Evolutionary conservation across 2,888 invertebrate species (phyloP).

Genomic region (Troides helena): DNA sequence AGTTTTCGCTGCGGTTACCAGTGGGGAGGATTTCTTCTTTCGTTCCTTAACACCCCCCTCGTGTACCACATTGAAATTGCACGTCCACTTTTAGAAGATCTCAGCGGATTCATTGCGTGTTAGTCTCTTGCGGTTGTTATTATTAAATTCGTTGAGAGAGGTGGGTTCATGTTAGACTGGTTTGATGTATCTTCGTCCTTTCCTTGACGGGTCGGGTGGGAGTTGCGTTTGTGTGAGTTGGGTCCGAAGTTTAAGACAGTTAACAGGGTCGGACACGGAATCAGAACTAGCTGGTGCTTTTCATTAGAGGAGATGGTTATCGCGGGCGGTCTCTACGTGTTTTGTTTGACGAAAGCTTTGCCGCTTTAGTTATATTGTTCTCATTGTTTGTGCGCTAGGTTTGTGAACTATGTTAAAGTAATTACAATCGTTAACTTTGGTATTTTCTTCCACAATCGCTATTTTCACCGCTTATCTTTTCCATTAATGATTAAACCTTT

Average conservation of each 20-base stretch:
- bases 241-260: slow-evolving; percentile 75
- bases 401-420: not conserved
- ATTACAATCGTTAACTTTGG: too few relatives aligned
- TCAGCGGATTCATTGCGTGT: slow-evolving; percentile 50
- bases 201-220: slow-evolving; percentile 56
- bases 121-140: slow-evolving; percentile 39
- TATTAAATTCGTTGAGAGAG: slow-evolving; percentile 37
- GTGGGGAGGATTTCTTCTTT: slow-evolving; percentile 70
- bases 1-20: slow-evolving; percentile 47
- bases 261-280: slow-evolving; percentile 68
- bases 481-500: too few relatives aligned
- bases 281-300: slow-evolving; percentile 70
- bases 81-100: slow-evolving; percentile 55
- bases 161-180: slow-evolving; percentile 45
- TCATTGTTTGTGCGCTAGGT: slow-evolving; percentile 33
- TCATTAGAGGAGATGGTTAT: slow-evolving; percentile 77
- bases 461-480: too few relatives aligned
- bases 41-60: slow-evolving; percentile 61
- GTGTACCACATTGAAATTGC: slow-evolving; percentile 36
- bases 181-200: slow-evolving; percentile 56
- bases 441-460: too few relatives aligned
- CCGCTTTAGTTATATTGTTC: slow-evolving; percentile 51
- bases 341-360: slow-evolving; percentile 61
- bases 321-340: slow-evolving; percentile 54
- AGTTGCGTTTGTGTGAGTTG: slow-evolving; percentile 56